These are phyloP conservation scores for Sesia bembeciformis DNA, from an alignment of 2,888 invertebrate species.

Conservation along the genomic window DNA sequence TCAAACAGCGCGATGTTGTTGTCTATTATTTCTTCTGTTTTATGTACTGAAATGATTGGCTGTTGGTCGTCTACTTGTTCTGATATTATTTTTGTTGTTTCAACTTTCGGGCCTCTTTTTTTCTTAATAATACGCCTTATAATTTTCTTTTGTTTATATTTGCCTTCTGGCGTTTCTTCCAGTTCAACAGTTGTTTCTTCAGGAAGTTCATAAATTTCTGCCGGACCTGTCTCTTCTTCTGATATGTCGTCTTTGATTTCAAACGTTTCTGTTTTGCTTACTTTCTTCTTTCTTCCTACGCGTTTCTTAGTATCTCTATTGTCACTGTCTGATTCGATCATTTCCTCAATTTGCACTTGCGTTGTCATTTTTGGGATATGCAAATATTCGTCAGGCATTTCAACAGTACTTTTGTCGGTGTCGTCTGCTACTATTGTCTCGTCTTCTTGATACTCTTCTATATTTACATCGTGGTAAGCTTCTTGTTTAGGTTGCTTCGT, in stretches of 20 bases:
- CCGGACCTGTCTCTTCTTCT: constrained; percentile 3
- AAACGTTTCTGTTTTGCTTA: not conserved
- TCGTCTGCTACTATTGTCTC: constrained; percentile 23
- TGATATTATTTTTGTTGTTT: constrained; percentile 34
- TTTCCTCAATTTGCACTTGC: constrained; percentile 44
- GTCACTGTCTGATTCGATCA: constrained; percentile 12
- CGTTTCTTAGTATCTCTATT: constrained; percentile 14
- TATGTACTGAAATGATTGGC: constrained; percentile 11
- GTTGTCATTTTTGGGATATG: constrained; percentile 37
- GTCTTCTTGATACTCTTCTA: constrained; percentile 51
- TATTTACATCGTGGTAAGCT: constrained; percentile 38
- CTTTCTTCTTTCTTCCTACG: constrained; percentile 4
- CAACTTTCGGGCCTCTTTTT: constrained; percentile 30
- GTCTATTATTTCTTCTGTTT: constrained; percentile 15
- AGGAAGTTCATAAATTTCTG: constrained; percentile 35
- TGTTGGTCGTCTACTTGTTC: constrained; percentile 21
- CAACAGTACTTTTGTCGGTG: constrained; percentile 41
- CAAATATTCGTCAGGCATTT: constrained; percentile 43
- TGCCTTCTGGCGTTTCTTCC: constrained; percentile 20
- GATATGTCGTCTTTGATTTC: not conserved
- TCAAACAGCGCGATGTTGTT: constrained; percentile 5
- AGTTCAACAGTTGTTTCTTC: constrained; percentile 31
- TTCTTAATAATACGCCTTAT: constrained; percentile 23
- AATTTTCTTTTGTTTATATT: constrained; percentile 23
- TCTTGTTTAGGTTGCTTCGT: constrained; percentile 11